Percentiles rank a stretch among this genome's conserved stretches.
Conservation (phyloP, 2,888 invertebrate genomes). For the Rosalia funebris region DNA sequence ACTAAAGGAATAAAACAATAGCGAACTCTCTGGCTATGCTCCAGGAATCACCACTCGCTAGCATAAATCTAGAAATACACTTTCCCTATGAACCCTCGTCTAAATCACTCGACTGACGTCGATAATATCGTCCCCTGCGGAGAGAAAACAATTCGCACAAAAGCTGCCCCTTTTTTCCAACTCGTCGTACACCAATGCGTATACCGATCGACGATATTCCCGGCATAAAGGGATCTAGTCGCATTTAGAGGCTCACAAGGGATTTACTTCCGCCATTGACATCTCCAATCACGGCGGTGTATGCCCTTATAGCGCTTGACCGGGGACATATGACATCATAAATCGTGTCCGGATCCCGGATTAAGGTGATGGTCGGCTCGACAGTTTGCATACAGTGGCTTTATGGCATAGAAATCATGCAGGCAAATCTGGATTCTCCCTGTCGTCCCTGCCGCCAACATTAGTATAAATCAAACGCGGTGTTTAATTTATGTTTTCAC, state of each 20-base stretch:
- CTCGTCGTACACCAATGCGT: conserved; percentile 9
- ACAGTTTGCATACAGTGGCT: conserved; percentile 24
- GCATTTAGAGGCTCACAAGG: conserved; percentile 25
- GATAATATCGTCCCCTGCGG: background rate
- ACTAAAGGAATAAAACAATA: too few relatives aligned
- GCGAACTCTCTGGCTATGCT: background rate
- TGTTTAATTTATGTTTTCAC: too few relatives aligned
- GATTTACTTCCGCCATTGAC: conserved; percentile 31
- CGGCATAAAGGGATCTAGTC: conserved; percentile 28
- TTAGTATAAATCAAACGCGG: too few relatives aligned
- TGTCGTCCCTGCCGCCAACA: background rate
- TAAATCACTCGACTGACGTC: conserved; percentile 4
- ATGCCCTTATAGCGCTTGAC: conserved; percentile 29
- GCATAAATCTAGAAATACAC: background rate
- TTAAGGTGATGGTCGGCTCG: conserved; percentile 33
- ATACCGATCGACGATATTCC: conserved; percentile 5
- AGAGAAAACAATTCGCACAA: conserved; percentile 5
- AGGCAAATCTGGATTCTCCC: background rate
- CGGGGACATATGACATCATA: conserved; percentile 39
- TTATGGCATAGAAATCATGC: background rate
- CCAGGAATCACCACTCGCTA: background rate
- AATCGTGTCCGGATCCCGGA: conserved; percentile 35
- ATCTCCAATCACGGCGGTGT: conserved; percentile 32
- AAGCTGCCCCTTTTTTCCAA: background rate
- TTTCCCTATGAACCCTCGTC: background rate